Base-by-base conservation (phyloP, 2,888 invertebrate genomes). In the Drosophila anomelani region DNA sequence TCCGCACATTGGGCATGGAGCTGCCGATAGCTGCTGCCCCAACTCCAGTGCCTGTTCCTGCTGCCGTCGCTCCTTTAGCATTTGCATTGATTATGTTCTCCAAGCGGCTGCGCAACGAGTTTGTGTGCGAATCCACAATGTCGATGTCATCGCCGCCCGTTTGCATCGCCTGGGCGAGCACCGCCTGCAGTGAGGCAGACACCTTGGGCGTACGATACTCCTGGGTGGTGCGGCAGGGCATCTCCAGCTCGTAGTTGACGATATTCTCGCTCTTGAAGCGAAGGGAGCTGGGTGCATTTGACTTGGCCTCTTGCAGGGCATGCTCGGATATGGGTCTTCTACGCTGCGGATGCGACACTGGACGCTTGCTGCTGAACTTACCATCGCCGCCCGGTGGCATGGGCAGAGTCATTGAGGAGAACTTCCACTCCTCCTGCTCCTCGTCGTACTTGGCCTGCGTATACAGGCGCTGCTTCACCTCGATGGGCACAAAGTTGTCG, bases 401-500 rank as follows among this genome's bases (percentile, higher is more conserved):
- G 44, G 92, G 92, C 20, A 94, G 77, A 10, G 94, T 93, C 36
- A 89, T 67, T 2, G 92, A 69, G 12, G 91, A 91, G 32, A 92
- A 90, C 53, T 92, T 92, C 97, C 97, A 98, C 61, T 94, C 94
- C 86, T 97, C 97, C 71, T 95, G 95, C 81, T 97, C 96, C 77
- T 97, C 97, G 90, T 97, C 96, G 91, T 95, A 97, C 58, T 94
- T 93, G 15, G 96, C 95, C 79, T 96, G 94, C 51, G 95, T 95
- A 73, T 96, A 94, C 5, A 97, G 94, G 75, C 96, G 95, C 47
- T 94, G 94, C 88, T 96, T 95, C 69, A 97, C 96, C 90, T 96
- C 96, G 1, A 94, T 94, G 10, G 97, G 97, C 88, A 98, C 96
- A 93, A 98, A 98, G 92, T 97, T 97, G 91, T 98, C 97, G 77